These are phyloP conservation scores for Metopolophium dirhodum DNA, from an alignment of 1,140 invertebrate genomes.

Conservation along the genomic window DNA sequence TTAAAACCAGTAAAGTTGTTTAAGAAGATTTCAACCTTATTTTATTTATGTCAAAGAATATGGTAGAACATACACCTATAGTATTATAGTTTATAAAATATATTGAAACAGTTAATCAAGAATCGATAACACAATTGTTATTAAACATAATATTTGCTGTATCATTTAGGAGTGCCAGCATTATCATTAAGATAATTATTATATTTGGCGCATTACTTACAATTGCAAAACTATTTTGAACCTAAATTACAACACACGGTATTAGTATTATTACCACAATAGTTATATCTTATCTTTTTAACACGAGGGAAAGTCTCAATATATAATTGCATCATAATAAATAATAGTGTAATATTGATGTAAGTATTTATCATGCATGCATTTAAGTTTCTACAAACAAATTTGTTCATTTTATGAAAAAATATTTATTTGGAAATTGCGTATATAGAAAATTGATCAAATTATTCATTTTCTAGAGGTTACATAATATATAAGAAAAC, in stretches of 20 bases:
- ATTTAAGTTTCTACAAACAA: background rate
- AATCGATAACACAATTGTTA: constrained; percentile 9
- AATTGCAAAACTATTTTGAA: constrained; percentile 21
- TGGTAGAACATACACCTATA: background rate
- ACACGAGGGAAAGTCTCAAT: background rate
- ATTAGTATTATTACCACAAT: constrained; percentile 2
- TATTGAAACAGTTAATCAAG: background rate
- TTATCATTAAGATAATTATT: constrained; percentile 5
- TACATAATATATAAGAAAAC: background rate
- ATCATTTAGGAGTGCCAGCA: constrained; percentile 16
- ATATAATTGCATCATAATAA: background rate
- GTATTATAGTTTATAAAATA: background rate
- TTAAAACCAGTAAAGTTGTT: background rate
- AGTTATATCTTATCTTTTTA: constrained; percentile 27
- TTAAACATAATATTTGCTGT: background rate
- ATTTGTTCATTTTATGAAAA: background rate
- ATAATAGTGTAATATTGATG: background rate
- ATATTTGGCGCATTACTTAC: background rate
- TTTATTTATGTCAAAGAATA: background rate
- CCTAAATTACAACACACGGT: constrained; percentile 8
- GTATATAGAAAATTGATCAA: background rate
- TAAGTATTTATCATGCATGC: background rate
- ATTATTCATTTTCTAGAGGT: background rate
- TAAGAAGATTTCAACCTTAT: background rate
- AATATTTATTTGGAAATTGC: background rate